Base-by-base conservation (phyloP, 2,888 invertebrate species). In the Tenthredo livida region DNA sequence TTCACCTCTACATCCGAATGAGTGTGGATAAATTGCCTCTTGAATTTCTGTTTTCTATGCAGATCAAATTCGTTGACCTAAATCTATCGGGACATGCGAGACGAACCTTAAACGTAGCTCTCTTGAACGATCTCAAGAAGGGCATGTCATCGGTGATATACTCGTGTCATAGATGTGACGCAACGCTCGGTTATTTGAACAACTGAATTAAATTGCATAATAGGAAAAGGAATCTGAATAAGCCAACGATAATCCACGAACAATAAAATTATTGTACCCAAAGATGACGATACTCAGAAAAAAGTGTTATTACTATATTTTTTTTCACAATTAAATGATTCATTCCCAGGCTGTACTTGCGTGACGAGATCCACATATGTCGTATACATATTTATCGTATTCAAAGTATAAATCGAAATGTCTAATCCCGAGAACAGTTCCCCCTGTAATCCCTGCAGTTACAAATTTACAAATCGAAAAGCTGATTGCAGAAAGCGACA, bases 11-110 rank as follows among this genome's bases (percentile, higher is more conserved):
- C n/a, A 17, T 47, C 1, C 25, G 15, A 21, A 47, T 40, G n/a
- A 61, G 10, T 25, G 25, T 77, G 29, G 50, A 77, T 33, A n/a
- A 50, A 77, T 77, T 54, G 50, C 33, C 33, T 77, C 33, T 77
- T 15, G 17, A 47, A 77, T 77, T 77, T 54, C 77, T 50, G 50
- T 77, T 50, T 54, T 50, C 54, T 50, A 50, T 77, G 77, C 77
- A 54, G 77, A 77, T 77, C 77, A 54, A 0, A 77, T 29, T 54
- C 77, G 77, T 77, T n/a, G 77, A 77, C 77, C 77, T 77, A 54
- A 77, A 77, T 77, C 29, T 10, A 47, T 33, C 50, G 50, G 29
- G 50, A 17, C 50, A 43, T 21, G 33, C 47, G 25, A 15, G 54
- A 77, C 29, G 47, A 37, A 50, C 54, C 50, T 77, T 50, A 77